Evolutionary conservation across 2,888 invertebrate genomes (phyloP).

Genomic region (Cloeon dipterum): DNA sequence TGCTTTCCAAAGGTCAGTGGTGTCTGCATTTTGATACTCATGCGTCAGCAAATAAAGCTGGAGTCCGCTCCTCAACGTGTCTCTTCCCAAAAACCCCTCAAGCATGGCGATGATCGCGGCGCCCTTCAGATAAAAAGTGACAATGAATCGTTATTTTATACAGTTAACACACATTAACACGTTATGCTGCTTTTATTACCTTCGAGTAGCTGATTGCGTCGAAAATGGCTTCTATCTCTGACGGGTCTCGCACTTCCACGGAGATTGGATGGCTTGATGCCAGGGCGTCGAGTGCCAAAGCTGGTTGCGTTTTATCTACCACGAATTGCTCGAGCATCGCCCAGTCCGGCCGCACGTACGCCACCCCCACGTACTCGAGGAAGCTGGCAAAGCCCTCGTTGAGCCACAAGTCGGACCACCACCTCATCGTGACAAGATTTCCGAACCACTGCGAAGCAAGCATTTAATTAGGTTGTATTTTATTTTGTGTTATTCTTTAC

Average conservation of each 20-base stretch:
- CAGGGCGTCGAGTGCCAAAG: slow-evolving; percentile 40
- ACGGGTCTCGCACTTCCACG: slow-evolving; percentile 38
- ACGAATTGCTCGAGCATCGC: slow-evolving; percentile 48
- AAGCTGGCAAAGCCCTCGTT: slow-evolving; percentile 74
- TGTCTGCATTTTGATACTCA: slow-evolving; percentile 47
- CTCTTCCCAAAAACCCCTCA: slow-evolving; percentile 37
- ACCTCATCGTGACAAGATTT: slow-evolving; percentile 79
- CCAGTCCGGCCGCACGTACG: slow-evolving; percentile 35
- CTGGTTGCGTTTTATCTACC: slow-evolving; percentile 39
- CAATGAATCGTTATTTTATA: background rate
- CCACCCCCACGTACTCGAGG: slow-evolving; percentile 50
- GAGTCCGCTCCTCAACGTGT: slow-evolving; percentile 35
- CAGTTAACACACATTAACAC: background rate
- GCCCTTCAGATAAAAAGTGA: slow-evolving; percentile 23
- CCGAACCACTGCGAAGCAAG: slow-evolving; percentile 44
- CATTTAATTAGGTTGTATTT: background rate
- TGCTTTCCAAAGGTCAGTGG: slow-evolving; percentile 59
- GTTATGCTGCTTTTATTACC: slow-evolving; percentile 15
- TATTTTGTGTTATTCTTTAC: slow-evolving; percentile 15
- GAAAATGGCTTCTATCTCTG: slow-evolving; percentile 47
- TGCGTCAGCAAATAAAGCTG: slow-evolving; percentile 42
- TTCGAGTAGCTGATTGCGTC: slow-evolving; percentile 54
- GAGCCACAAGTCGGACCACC: slow-evolving; percentile 86
- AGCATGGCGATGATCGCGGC: slow-evolving; percentile 49
- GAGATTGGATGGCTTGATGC: slow-evolving; percentile 49